Evolutionary conservation across 2,113 vertebrate genomes (phyloP).

Genomic region (Vombatus ursinus): DNA sequence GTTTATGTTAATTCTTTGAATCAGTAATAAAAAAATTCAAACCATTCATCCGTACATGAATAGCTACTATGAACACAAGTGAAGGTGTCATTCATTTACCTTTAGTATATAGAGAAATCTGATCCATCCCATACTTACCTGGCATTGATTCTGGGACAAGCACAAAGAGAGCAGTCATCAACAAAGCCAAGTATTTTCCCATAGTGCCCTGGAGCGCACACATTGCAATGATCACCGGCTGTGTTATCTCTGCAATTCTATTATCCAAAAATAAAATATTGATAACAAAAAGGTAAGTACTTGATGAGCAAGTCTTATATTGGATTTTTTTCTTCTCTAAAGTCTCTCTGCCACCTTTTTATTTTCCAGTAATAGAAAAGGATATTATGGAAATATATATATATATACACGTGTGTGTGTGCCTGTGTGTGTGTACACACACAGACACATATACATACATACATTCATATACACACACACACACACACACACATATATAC

Average conservation of each 20-base stretch:
- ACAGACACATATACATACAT: too few relatives aligned
- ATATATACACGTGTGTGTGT: too few relatives aligned
- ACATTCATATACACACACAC: too few relatives aligned
- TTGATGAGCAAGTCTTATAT: not conserved
- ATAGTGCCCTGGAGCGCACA: slow-evolving; percentile 90
- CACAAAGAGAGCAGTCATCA: slow-evolving; percentile 91
- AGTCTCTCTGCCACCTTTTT: not conserved
- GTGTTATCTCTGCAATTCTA: slow-evolving; percentile 93
- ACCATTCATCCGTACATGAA: not conserved
- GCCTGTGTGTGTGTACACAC: too few relatives aligned
- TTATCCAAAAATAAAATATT: slow-evolving; percentile 53
- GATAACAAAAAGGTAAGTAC: slow-evolving; percentile 42
- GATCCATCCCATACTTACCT: slow-evolving; percentile 82
- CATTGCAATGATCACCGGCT: slow-evolving; percentile 86
- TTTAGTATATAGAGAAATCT: not conserved
- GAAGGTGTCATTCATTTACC: not conserved
- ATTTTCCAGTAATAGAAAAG: not conserved
- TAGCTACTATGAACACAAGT: not conserved
- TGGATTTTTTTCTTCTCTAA: not conserved
- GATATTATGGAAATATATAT: too few relatives aligned
- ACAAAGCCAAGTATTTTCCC: slow-evolving; percentile 88
- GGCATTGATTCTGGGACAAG: slow-evolving; percentile 89
- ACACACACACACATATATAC: too few relatives aligned
- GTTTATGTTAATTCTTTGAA: not conserved
- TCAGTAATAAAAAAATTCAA: not conserved